These are phyloP conservation scores for Raja brachyura DNA, from an alignment of 2,113 vertebrate genomes.

Conservation along the genomic window DNA sequence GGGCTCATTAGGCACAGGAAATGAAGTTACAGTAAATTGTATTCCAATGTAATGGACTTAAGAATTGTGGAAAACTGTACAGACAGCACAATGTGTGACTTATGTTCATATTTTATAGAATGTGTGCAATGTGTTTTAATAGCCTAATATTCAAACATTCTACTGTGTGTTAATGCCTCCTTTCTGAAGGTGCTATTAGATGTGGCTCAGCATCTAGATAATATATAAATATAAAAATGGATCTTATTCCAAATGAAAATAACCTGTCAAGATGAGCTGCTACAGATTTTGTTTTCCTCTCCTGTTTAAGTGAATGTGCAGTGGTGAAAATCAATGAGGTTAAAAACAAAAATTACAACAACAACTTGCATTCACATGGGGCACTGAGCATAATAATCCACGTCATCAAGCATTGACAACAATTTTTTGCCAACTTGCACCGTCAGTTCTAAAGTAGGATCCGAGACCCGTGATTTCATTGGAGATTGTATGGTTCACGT, in stretches of 20 bases:
- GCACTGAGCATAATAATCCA: too few relatives aligned
- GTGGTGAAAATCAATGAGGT: neutral
- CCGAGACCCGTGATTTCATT: too few relatives aligned
- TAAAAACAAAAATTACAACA: neutral
- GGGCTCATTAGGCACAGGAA: slow-evolving; percentile 69
- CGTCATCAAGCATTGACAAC: too few relatives aligned
- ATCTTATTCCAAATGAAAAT: slow-evolving; percentile 22
- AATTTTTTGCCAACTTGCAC: too few relatives aligned
- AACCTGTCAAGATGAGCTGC: neutral
- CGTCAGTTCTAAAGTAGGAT: too few relatives aligned
- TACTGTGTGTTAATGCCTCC: slow-evolving; percentile 21
- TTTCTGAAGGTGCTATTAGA: neutral
- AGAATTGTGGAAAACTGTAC: slow-evolving; percentile 44
- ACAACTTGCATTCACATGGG: too few relatives aligned
- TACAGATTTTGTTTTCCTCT: neutral
- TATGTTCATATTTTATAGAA: slow-evolving; percentile 25
- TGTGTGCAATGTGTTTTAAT: slow-evolving; percentile 31
- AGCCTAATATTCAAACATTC: slow-evolving; percentile 9
- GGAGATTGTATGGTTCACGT: too few relatives aligned
- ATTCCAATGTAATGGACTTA: slow-evolving; percentile 61
- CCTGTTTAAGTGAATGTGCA: neutral
- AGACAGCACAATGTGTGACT: slow-evolving; percentile 35
- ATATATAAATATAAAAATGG: neutral
- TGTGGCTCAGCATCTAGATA: neutral
- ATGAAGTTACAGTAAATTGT: slow-evolving; percentile 65